phyloP scores from a whole-genome alignment of 2,888 invertebrate genomes.

The Neoitamus cyanurus region DNA sequence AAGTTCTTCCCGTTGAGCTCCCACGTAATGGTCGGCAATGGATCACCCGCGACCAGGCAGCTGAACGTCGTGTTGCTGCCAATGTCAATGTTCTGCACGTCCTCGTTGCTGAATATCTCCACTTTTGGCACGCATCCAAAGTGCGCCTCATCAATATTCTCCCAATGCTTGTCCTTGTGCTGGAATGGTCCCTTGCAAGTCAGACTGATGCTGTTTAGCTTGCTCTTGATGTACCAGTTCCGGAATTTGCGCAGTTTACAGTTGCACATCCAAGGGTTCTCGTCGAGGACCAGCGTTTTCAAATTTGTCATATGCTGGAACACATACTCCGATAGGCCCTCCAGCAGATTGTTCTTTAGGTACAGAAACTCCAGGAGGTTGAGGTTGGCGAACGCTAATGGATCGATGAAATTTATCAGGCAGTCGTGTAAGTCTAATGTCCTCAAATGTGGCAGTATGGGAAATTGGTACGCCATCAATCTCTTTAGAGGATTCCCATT shows the following conservation, averaged over 20 bases:
- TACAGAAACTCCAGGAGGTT: slow-evolving; percentile 80
- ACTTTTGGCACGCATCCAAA: slow-evolving; percentile 88
- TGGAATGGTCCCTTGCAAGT: slow-evolving; percentile 78
- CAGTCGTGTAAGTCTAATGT: slow-evolving; percentile 85
- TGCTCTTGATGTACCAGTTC: slow-evolving; percentile 84
- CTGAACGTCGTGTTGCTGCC: slow-evolving; percentile 85
- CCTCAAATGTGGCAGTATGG: slow-evolving; percentile 81
- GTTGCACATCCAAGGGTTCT: slow-evolving; percentile 92
- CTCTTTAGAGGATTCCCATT: slow-evolving; percentile 84
- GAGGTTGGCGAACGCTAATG: slow-evolving; percentile 80
- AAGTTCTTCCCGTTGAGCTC: slow-evolving; percentile 78
- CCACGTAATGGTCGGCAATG: slow-evolving; percentile 86
- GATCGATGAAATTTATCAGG: slow-evolving; percentile 78
- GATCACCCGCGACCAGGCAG: slow-evolving; percentile 85
- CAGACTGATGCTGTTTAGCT: slow-evolving; percentile 80
- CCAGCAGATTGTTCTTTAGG: slow-evolving; percentile 83
- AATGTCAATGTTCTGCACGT: slow-evolving; percentile 75
- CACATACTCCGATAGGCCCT: slow-evolving; percentile 74
- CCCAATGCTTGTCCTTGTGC: slow-evolving; percentile 80
- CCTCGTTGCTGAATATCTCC: slow-evolving; percentile 70
- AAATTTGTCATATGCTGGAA: slow-evolving; percentile 80
- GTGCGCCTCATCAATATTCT: slow-evolving; percentile 77
- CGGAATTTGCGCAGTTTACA: slow-evolving; percentile 86
- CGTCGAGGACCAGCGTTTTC: slow-evolving; percentile 83
- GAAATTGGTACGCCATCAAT: slow-evolving; percentile 82